Percentiles rank a stretch among this genome's conserved stretches.
phyloP scores from a whole-genome alignment of 1,140 invertebrate species.

The Cydia splendana region DNA sequence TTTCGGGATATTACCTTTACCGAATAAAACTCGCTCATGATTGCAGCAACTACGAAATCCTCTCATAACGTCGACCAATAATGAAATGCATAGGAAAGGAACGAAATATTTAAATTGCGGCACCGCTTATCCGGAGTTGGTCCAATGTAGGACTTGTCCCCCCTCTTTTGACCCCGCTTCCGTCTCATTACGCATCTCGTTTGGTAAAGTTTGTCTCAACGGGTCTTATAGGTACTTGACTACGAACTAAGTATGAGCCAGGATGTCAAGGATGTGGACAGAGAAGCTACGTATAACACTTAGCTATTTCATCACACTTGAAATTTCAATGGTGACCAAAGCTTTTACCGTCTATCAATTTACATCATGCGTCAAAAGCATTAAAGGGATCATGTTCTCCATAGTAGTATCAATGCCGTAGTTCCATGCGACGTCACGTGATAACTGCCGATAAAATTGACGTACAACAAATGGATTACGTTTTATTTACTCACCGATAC shows the following conservation, averaged over 20 bases:
- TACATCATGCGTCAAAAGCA: slow-evolving; percentile 24
- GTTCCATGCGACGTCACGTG: slow-evolving; percentile 23
- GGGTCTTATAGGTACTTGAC: no score
- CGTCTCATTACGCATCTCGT: no score
- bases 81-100: no score
- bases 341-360: slow-evolving; percentile 30
- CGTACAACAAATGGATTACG: slow-evolving; percentile 21
- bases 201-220: no score
- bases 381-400: slow-evolving; percentile 24
- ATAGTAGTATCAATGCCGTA: background rate
- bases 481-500: slow-evolving; percentile 23
- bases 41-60: background rate
- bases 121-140: no score
- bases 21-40: background rate
- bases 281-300: no score
- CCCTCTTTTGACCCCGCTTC: no score
- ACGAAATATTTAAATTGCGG: no score
- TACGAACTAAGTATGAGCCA: no score
- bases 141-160: no score
- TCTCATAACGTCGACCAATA: no score
- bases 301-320: background rate
- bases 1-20: background rate
- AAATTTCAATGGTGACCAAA: background rate
- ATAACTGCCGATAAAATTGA: slow-evolving; percentile 20
- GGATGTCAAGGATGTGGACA: no score